Conservation (phyloP, 2,113 vertebrate genomes). For the Hippocampus barbouri region DNA sequence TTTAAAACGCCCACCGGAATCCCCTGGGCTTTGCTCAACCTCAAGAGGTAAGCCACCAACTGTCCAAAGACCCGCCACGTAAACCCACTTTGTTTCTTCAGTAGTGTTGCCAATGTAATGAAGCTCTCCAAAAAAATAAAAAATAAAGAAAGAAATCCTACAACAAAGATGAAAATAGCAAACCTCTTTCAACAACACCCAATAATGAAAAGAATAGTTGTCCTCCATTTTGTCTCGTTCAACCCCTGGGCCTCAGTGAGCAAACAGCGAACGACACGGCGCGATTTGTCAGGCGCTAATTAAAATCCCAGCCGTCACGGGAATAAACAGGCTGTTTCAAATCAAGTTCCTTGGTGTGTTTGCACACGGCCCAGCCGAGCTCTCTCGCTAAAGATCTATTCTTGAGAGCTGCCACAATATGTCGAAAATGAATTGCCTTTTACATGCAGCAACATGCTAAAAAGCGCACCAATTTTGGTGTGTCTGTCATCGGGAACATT, state of each 20-base stretch:
- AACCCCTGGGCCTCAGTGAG: constrained; percentile 3
- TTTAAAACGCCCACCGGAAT: constrained; percentile 97
- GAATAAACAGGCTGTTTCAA: constrained; percentile 57
- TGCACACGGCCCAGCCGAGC: constrained; percentile 36
- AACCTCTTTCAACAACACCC: constrained; percentile 5
- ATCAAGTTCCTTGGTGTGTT: constrained; percentile 51
- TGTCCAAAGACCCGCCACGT: not conserved
- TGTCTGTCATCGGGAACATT: too few species aligned
- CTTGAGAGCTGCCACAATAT: too few species aligned
- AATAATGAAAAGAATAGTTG: not conserved
- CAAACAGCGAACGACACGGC: constrained; percentile 24
- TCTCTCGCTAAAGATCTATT: not conserved
- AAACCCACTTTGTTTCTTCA: constrained; percentile 2
- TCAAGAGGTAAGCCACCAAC: constrained; percentile 83
- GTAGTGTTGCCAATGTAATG: not conserved
- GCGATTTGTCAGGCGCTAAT: constrained; percentile 58
- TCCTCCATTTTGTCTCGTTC: constrained; percentile 5
- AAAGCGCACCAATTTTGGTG: too few species aligned
- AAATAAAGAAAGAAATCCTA: not conserved
- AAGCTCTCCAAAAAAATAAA: not conserved
- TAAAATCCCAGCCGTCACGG: constrained; percentile 63
- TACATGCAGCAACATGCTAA: too few species aligned
- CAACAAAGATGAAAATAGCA: too few species aligned
- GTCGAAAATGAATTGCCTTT: too few species aligned
- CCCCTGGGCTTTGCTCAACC: constrained; percentile 96